Conservation (phyloP, 1,140 invertebrate species). For the Cyclina sinensis region DNA sequence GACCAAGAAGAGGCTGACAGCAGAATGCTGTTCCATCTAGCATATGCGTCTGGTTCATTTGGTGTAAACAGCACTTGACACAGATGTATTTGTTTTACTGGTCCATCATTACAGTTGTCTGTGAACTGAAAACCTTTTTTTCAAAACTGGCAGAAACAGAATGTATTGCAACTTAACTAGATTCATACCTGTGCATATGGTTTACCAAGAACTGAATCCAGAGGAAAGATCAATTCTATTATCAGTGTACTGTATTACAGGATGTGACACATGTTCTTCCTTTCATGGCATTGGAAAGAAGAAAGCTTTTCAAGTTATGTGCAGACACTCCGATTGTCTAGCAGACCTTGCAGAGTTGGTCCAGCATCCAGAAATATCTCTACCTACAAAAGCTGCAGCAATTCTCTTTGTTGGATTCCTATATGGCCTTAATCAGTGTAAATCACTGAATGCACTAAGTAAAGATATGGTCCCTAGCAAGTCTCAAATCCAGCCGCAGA, state of each 20-base stretch:
- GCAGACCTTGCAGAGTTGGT: background rate
- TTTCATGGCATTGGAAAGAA: background rate
- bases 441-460: background rate
- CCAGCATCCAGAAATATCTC: background rate
- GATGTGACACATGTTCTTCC: constrained; percentile 17
- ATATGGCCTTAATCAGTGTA: background rate
- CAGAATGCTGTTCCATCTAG: background rate
- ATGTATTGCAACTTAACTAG: background rate
- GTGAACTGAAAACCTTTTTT: background rate
- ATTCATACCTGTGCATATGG: background rate
- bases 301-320: background rate
- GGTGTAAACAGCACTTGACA: background rate
- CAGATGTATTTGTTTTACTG: background rate
- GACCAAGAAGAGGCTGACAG: background rate
- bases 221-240: background rate
- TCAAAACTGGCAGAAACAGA: background rate
- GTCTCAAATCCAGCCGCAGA: background rate
- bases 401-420: background rate
- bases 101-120: background rate
- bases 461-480: background rate
- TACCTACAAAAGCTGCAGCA: background rate
- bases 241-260: background rate
- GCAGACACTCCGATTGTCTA: background rate
- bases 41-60: background rate
- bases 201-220: background rate